These are phyloP conservation scores for Bathynomus jamesi DNA, from an alignment of 1,140 invertebrate species.

Conservation along the genomic window DNA sequence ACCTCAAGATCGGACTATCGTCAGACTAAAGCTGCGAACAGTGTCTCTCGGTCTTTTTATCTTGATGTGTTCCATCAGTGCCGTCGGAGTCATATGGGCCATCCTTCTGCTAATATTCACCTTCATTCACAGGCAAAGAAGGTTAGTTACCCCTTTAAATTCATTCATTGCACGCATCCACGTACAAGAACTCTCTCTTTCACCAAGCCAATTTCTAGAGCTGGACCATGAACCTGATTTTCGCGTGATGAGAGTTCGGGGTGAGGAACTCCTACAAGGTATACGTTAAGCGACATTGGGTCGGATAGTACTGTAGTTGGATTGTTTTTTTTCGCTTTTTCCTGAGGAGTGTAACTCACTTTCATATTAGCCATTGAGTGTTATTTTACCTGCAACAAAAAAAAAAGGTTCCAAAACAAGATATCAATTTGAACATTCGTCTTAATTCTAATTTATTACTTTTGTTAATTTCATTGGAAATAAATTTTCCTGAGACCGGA, in stretches of 20 bases:
- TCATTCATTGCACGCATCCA: slow-evolving; percentile 87
- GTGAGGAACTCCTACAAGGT: slow-evolving; percentile 62
- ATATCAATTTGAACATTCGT: too few relatives aligned
- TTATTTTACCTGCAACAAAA: too few relatives aligned
- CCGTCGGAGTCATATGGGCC: slow-evolving; percentile 74
- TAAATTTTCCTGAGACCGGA: too few relatives aligned
- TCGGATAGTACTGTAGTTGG: too few relatives aligned
- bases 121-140: slow-evolving; percentile 75
- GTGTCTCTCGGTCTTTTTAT: slow-evolving; percentile 81
- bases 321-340: too few relatives aligned
- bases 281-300: slow-evolving; percentile 77
- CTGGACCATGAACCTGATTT: slow-evolving; percentile 81
- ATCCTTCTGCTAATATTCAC: slow-evolving; percentile 81
- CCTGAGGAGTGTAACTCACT: too few relatives aligned
- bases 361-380: too few relatives aligned
- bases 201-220: slow-evolving; percentile 86
- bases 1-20: slow-evolving; percentile 85
- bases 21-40: slow-evolving; percentile 68
- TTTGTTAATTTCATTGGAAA: too few relatives aligned
- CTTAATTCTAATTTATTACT: too few relatives aligned
- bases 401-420: too few relatives aligned
- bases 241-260: slow-evolving; percentile 74
- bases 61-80: slow-evolving; percentile 80
- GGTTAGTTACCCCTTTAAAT: slow-evolving; percentile 79
- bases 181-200: slow-evolving; percentile 91